Base-by-base conservation (phyloP, 2,797 vertebrate genomes). In the Sternotherus odoratus region DNA sequence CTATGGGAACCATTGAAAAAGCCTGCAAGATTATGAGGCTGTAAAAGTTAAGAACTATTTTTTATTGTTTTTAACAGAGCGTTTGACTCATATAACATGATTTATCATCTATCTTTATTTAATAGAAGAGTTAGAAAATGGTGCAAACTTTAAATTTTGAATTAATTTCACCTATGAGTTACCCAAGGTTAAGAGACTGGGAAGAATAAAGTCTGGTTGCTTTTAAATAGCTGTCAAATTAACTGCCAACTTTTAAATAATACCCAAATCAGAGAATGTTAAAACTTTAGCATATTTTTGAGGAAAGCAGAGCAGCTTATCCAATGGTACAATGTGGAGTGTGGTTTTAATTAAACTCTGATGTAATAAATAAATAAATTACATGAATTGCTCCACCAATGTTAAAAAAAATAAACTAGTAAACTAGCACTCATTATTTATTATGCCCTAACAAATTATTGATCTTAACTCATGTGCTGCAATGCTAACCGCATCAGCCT, bases 321-420 rank as follows among this genome's bases (percentile, higher is more conserved):
- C 30, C 49, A 2, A 0, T 56, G 15, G 12, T 30, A 33, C 51
- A 50, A 82, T 6, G 33, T 88, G 48, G 8, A 91, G 3, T 28
- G 48, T 87, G 82, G 28, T 72, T 94, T 95, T 43, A 23, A 60
- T 90, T 88, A 88, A 82, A 86, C 87, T 91, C 63, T 85, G 28
- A 53, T 74, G 50, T 91, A 21, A 48, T 2, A 51, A 78, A 12
- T 26, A 39, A 87, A 88, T 94, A 39, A 21, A 43, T 7, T 15
- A 60, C 33, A 74, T 3, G 24, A 74, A 84, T 88, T 84, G 54
- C 4, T 84, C 13, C 0, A 0, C 49, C 57, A 82, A 51, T 86
- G n/a, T 82, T 93, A 66, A 88, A 85, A 43, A 43, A 43, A 88
- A 7, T 21, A 92, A 89, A 91, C 3, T 54, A 85, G 26, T 88